These are phyloP conservation scores for Pterois miles DNA, from an alignment of 2,797 vertebrate species.

Conservation along the genomic window DNA sequence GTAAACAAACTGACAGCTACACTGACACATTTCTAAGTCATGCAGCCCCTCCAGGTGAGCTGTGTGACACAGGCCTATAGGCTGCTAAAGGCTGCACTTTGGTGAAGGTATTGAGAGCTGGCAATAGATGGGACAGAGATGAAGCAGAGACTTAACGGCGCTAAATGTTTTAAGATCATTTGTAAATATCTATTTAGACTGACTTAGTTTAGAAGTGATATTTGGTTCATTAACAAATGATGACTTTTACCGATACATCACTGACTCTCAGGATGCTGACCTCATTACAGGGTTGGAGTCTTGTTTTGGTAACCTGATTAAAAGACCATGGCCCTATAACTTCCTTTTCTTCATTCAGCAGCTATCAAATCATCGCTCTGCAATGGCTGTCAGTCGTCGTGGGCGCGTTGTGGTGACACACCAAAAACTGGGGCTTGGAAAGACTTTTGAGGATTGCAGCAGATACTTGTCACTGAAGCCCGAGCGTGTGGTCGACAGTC, in stretches of 20 bases:
- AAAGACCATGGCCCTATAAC: background rate
- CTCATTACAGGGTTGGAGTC: no score
- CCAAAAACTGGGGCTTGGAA: background rate
- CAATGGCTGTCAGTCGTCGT: background rate
- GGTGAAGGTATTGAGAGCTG: conserved; percentile 57
- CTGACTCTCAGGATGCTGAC: background rate
- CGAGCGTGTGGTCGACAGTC: background rate
- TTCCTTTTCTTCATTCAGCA: background rate
- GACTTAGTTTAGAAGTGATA: background rate
- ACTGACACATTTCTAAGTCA: conserved; percentile 55
- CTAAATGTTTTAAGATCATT: conserved; percentile 22
- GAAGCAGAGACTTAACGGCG: background rate
- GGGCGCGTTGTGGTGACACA: background rate
- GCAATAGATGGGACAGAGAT: conserved; percentile 26
- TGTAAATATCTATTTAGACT: background rate
- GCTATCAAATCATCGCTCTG: background rate
- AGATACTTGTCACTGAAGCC: background rate
- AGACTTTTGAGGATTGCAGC: background rate
- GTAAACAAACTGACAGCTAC: conserved; percentile 67
- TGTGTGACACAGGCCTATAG: conserved; percentile 64
- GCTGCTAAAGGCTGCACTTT: conserved; percentile 69
- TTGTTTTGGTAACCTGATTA: background rate
- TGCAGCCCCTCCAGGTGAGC: conserved; percentile 57
- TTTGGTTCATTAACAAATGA: background rate
- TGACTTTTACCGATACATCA: background rate